These are phyloP conservation scores for Polylopha cassiicola DNA, from an alignment of 2,888 invertebrate genomes.

Conservation along the genomic window DNA sequence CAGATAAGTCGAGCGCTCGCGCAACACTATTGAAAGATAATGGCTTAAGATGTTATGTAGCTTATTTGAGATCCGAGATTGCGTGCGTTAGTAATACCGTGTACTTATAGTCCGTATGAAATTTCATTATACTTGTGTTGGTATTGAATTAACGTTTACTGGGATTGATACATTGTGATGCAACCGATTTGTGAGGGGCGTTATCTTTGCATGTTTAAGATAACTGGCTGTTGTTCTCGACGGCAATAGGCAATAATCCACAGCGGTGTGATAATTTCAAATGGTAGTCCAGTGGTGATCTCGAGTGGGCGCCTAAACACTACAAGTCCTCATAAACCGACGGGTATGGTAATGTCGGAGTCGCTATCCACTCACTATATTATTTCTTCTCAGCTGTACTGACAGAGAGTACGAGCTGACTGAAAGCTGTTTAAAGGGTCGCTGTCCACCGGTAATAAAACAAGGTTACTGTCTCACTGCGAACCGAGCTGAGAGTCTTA, in stretches of 20 bases:
- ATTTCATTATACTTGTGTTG: slow-evolving; percentile 17
- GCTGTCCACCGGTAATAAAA: too few relatives aligned
- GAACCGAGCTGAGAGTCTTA: too few relatives aligned
- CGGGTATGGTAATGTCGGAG: slow-evolving; percentile 68
- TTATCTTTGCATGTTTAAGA: slow-evolving; percentile 56
- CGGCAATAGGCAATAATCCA: slow-evolving; percentile 65
- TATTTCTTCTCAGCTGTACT: slow-evolving; percentile 44
- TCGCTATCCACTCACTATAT: slow-evolving; percentile 52
- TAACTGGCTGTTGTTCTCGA: slow-evolving; percentile 53
- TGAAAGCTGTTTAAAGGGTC: slow-evolving; percentile 39
- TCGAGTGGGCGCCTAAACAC: slow-evolving; percentile 74
- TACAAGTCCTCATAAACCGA: slow-evolving; percentile 68
- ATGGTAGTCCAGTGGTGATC: slow-evolving; percentile 49
- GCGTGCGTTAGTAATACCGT: slow-evolving; percentile 23
- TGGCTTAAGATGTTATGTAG: slow-evolving; percentile 67
- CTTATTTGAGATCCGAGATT: slow-evolving; percentile 59
- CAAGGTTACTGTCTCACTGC: too few relatives aligned
- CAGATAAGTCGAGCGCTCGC: slow-evolving; percentile 67
- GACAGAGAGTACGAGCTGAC: slow-evolving; percentile 47
- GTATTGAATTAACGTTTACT: slow-evolving; percentile 16
- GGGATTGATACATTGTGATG: slow-evolving; percentile 14
- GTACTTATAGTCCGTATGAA: slow-evolving; percentile 17
- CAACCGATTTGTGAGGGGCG: slow-evolving; percentile 30
- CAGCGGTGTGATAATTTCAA: slow-evolving; percentile 69
- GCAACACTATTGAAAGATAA: slow-evolving; percentile 71